Percentiles rank a stretch among this genome's conserved stretches.
Evolutionary conservation across 2,888 invertebrate species (phyloP).

Genomic region (Leptopilina drosophilae): DNA sequence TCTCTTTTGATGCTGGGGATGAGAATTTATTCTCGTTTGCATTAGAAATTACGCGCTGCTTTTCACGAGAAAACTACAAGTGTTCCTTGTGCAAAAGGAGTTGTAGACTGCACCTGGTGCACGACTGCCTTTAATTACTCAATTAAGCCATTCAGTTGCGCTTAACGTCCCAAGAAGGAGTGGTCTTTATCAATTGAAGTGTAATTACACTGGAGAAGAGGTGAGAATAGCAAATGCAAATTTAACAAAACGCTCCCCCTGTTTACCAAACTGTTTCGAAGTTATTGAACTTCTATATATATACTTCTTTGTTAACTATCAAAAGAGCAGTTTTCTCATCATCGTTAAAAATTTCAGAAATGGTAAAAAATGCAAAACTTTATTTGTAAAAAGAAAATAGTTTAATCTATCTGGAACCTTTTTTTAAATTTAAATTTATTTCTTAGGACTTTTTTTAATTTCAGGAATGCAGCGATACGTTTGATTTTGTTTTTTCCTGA

Average conservation of each 20-base stretch:
- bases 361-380: too few species aligned
- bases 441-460: too few species aligned
- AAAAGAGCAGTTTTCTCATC: too few species aligned
- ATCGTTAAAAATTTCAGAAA: too few species aligned
- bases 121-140: slow-evolving; percentile 62
- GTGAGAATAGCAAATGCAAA: slow-evolving; percentile 31
- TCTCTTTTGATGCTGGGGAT: not conserved
- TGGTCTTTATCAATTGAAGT: slow-evolving; percentile 37
- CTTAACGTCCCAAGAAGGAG: slow-evolving; percentile 44
- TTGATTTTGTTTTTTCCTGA: too few species aligned
- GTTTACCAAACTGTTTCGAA: slow-evolving; percentile 12
- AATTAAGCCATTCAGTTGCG: slow-evolving; percentile 56
- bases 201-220: slow-evolving; percentile 32
- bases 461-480: too few species aligned
- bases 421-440: too few species aligned
- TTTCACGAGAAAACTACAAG: slow-evolving; percentile 58
- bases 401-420: too few species aligned
- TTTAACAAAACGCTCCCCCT: slow-evolving; percentile 21
- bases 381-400: too few species aligned
- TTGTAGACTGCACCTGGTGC: slow-evolving; percentile 55
- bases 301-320: too few species aligned
- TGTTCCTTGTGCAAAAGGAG: slow-evolving; percentile 34
- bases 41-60: slow-evolving; percentile 58
- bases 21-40: slow-evolving; percentile 55
- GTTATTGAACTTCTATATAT: slow-evolving; percentile 2